These are phyloP conservation scores for Flexamia atlantica DNA, from an alignment of 2,888 invertebrate species.

Conservation along the genomic window DNA sequence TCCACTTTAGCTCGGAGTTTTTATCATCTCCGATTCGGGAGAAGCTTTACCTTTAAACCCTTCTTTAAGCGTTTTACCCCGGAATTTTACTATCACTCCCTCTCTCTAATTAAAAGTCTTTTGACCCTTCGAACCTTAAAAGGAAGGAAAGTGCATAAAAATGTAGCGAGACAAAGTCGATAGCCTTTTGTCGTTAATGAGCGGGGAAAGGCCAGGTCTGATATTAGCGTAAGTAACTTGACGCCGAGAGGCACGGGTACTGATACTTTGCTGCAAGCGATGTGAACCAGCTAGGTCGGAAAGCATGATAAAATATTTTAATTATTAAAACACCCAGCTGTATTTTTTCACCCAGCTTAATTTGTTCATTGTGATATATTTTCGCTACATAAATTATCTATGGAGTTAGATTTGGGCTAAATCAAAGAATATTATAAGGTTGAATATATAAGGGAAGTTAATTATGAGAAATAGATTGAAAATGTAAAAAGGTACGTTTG, in stretches of 20 bases:
- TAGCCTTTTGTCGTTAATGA: slow-evolving; percentile 44
- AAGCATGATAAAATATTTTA: too few species aligned
- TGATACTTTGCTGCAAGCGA: neutral
- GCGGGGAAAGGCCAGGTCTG: slow-evolving; percentile 30
- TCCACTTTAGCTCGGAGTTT: slow-evolving; percentile 27
- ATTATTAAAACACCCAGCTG: too few species aligned
- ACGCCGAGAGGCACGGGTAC: neutral
- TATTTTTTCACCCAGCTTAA: too few species aligned
- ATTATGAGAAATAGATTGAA: too few species aligned
- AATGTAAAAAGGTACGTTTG: too few species aligned
- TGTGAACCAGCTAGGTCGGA: too few species aligned
- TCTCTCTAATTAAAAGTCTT: slow-evolving; percentile 63
- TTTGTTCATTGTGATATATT: too few species aligned
- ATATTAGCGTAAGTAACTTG: slow-evolving; percentile 28
- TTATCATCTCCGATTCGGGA: slow-evolving; percentile 4
- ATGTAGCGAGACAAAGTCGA: slow-evolving; percentile 62
- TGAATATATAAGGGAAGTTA: too few species aligned
- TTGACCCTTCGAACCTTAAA: slow-evolving; percentile 40
- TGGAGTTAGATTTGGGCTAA: too few species aligned
- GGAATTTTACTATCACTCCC: neutral
- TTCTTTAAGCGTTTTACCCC: neutral
- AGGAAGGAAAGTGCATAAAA: slow-evolving; percentile 61
- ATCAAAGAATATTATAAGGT: too few species aligned
- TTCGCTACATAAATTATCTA: too few species aligned
- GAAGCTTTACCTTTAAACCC: slow-evolving; percentile 11